These are phyloP conservation scores for Onychostruthus taczanowskii DNA, from an alignment of 2,113 vertebrate species.

Conservation along the genomic window DNA sequence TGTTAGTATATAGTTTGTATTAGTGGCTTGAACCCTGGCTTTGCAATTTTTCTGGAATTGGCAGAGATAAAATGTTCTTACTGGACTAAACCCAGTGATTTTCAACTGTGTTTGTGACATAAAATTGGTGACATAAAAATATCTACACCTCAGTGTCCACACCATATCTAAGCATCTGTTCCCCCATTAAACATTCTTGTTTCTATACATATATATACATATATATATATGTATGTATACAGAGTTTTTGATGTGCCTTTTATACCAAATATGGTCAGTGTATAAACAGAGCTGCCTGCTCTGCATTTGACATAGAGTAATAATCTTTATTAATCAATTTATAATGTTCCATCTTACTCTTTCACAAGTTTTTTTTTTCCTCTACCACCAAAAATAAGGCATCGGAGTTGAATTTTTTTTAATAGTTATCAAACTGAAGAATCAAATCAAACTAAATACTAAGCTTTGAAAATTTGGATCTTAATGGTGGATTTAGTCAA, in stretches of 20 bases:
- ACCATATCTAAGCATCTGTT: neutral
- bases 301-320: neutral
- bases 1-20: neutral
- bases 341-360: neutral
- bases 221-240: too few relatives aligned
- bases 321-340: neutral
- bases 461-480: constrained; percentile 25
- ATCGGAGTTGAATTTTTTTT: neutral
- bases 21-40: neutral
- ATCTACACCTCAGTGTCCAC: neutral
- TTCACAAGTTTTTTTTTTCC: neutral
- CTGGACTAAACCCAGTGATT: neutral
- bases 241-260: neutral
- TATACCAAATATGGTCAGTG: neutral
- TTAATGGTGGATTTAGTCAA: neutral
- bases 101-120: neutral
- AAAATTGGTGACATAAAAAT: neutral
- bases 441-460: neutral
- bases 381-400: neutral
- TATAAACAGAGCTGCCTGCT: neutral
- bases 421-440: neutral
- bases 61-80: neutral
- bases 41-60: neutral
- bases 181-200: neutral
- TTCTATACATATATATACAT: too few relatives aligned